These are phyloP conservation scores for Cataglyphis cursor DNA, from an alignment of 2,888 invertebrate genomes.

Conservation along the genomic window DNA sequence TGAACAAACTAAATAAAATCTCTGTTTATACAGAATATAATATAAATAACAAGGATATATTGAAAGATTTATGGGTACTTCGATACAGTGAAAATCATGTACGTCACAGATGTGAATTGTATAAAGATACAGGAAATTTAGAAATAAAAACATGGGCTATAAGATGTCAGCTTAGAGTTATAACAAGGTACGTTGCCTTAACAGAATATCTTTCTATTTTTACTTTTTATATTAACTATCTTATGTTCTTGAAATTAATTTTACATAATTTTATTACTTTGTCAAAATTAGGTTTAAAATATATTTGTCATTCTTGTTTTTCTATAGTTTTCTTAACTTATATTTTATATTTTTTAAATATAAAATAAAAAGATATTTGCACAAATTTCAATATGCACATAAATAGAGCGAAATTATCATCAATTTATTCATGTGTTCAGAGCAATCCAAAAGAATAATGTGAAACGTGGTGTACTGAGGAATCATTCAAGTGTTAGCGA, in stretches of 20 bases:
- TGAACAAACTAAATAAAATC: not conserved
- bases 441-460: slow-evolving; percentile 5
- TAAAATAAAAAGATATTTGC: not conserved
- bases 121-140: slow-evolving; percentile 87
- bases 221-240: not conserved
- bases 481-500: not conserved
- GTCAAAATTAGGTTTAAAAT: not conserved
- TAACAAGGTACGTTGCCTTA: slow-evolving; percentile 87
- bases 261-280: not conserved
- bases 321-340: not conserved
- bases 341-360: not conserved
- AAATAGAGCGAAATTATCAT: not conserved
- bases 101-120: slow-evolving; percentile 87
- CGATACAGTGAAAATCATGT: slow-evolving; percentile 89
- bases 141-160: slow-evolving; percentile 91
- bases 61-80: slow-evolving; percentile 90
- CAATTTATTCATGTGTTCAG: not conserved
- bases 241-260: not conserved
- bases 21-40: slow-evolving; percentile 86
- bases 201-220: not conserved
- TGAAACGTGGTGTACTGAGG: not conserved
- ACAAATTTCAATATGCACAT: not conserved
- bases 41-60: slow-evolving; percentile 88
- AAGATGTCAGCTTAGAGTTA: slow-evolving; percentile 88
- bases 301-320: not conserved